A percentile compares a stretch with the other conserved stretches of the same genome.
Evolutionary conservation across 1,140 invertebrate genomes (phyloP).

Genomic region (Spodoptera frugiperda): DNA sequence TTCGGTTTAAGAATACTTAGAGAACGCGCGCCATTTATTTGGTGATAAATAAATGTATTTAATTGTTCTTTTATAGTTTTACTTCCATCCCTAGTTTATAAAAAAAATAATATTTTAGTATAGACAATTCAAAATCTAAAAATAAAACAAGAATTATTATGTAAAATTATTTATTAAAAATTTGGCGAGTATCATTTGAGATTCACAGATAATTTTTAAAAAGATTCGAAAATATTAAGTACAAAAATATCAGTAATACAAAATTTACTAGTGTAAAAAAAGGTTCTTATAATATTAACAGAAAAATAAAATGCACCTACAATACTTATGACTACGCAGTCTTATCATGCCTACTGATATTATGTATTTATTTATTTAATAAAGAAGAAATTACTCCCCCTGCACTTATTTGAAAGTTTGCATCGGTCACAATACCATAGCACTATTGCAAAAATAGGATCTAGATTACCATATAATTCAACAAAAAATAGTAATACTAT

Average conservation of each 20-base stretch:
- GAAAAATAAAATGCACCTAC: background rate
- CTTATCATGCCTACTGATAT: background rate
- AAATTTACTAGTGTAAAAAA: background rate
- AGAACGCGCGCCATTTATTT: slow-evolving; percentile 93
- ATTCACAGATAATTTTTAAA: slow-evolving; percentile 22
- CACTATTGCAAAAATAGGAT: too few relatives aligned
- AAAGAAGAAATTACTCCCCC: too few relatives aligned
- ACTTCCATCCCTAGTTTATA: background rate
- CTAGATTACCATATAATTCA: too few relatives aligned
- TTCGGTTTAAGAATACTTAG: slow-evolving; percentile 94
- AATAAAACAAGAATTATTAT: background rate
- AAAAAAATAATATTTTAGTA: too few relatives aligned
- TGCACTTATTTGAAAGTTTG: too few relatives aligned
- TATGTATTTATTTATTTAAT: too few relatives aligned
- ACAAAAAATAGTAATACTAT: too few relatives aligned
- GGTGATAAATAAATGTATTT: slow-evolving; percentile 60
- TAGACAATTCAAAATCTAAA: background rate
- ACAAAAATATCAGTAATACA: background rate
- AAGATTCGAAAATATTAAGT: slow-evolving; percentile 28
- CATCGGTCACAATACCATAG: too few relatives aligned
- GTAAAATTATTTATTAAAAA: slow-evolving; percentile 27
- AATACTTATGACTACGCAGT: slow-evolving; percentile 5
- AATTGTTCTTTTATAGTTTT: background rate
- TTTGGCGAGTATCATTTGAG: slow-evolving; percentile 43
- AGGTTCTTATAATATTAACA: background rate